Evolutionary conservation across 2,797 vertebrate genomes (phyloP).

Genomic region (Liasis olivaceus): DNA sequence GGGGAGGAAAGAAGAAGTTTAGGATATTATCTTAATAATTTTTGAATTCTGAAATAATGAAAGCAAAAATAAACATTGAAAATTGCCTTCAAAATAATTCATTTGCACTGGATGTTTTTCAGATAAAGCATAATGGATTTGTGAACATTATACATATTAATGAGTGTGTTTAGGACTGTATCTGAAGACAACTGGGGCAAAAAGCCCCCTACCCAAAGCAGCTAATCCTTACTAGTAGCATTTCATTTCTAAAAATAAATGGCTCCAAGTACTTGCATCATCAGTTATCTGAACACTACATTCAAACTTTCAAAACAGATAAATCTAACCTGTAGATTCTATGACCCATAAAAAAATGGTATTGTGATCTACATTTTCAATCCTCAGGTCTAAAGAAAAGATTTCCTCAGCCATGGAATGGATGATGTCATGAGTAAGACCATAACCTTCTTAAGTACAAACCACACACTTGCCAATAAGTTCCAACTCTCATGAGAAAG

Average conservation of each 20-base stretch:
- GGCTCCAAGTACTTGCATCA: neutral
- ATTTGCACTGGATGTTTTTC: neutral
- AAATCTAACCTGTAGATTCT: neutral
- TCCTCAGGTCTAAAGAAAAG: neutral
- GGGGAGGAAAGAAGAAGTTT: constrained; percentile 26
- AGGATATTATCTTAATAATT: neutral
- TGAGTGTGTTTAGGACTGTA: neutral
- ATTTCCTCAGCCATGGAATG: neutral
- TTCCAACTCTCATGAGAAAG: neutral
- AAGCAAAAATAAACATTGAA: neutral
- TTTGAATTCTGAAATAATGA: neutral
- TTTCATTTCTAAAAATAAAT: neutral
- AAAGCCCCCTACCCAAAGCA: neutral
- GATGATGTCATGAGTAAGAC: neutral
- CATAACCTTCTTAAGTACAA: neutral
- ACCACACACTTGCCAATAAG: neutral
- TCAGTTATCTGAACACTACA: neutral
- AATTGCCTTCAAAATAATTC: neutral
- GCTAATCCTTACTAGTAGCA: neutral
- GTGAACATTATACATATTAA: neutral
- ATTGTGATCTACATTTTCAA: neutral
- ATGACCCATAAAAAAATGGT: neutral
- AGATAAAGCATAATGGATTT: neutral
- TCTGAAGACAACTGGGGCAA: neutral
- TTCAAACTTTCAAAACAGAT: neutral